Conservation (phyloP, 2,888 invertebrate species). For the Papilio elwesi region DNA sequence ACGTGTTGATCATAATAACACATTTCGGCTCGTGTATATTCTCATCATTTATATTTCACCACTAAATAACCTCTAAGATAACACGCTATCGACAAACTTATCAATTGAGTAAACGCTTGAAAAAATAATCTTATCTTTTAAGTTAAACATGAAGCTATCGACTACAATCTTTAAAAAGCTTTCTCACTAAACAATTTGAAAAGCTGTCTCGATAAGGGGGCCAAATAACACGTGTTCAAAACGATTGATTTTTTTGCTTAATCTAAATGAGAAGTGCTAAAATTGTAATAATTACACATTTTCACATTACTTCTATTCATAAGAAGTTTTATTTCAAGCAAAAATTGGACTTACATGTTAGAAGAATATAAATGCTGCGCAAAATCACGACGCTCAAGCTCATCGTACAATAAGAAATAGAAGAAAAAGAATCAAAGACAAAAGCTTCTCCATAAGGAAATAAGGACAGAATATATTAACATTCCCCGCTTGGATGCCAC, state of each 20-base stretch:
- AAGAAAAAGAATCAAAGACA: background rate
- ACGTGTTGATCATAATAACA: conserved; percentile 64
- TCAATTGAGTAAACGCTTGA: background rate
- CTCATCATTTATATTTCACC: conserved; percentile 62
- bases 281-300: background rate
- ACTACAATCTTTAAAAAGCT: conserved; percentile 24
- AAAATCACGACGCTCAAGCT: background rate
- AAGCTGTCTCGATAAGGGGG: background rate
- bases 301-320: no score
- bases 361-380: background rate
- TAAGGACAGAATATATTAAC: background rate
- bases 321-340: background rate
- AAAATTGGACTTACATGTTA: background rate
- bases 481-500: conserved; percentile 1
- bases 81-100: conserved; percentile 42
- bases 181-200: conserved; percentile 2
- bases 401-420: background rate
- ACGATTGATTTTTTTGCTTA: background rate
- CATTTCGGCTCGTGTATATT: conserved; percentile 76
- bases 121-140: conserved; percentile 33
- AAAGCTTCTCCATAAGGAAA: background rate
- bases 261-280: background rate
- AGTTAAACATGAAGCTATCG: conserved; percentile 14
- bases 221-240: conserved; percentile 6
- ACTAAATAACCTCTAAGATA: conserved; percentile 41